Evolutionary conservation across 2,113 vertebrate genomes (phyloP).

Genomic region (Otolemur garnettii): DNA sequence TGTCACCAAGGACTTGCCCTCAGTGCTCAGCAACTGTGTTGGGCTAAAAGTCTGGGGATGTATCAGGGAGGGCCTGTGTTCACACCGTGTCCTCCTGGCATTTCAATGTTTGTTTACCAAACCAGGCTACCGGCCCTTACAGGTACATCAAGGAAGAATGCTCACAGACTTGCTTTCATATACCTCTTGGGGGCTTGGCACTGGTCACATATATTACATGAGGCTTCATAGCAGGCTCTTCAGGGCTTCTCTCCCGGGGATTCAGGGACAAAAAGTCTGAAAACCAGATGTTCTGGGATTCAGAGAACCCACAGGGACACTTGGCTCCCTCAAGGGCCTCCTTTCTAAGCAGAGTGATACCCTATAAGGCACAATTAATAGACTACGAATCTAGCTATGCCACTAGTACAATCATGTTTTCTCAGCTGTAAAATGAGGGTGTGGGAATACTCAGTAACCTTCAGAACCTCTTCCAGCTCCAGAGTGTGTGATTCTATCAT

Average conservation of each 20-base stretch:
- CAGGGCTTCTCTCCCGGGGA: background rate
- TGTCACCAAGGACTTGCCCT: slow-evolving; percentile 30
- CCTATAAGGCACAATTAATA: background rate
- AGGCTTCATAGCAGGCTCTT: background rate
- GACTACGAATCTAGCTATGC: background rate
- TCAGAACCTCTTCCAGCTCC: background rate
- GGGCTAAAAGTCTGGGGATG: background rate
- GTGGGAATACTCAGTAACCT: background rate
- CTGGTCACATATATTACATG: background rate
- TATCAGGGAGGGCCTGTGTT: background rate
- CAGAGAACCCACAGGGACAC: background rate
- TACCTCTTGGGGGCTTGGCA: background rate
- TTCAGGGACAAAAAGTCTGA: slow-evolving; percentile 24
- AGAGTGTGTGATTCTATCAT: background rate
- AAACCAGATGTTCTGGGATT: background rate
- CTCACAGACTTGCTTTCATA: background rate
- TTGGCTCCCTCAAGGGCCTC: background rate
- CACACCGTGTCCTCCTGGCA: background rate
- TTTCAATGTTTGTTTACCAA: background rate
- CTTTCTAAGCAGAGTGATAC: background rate
- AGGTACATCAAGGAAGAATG: background rate
- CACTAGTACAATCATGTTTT: background rate
- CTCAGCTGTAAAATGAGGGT: background rate
- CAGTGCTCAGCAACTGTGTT: background rate
- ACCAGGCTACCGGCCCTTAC: background rate